A percentile compares a stretch with the other conserved stretches of the same genome.
phyloP scores from a whole-genome alignment of 2,797 vertebrate genomes.

The Cyclopterus lumpus region DNA sequence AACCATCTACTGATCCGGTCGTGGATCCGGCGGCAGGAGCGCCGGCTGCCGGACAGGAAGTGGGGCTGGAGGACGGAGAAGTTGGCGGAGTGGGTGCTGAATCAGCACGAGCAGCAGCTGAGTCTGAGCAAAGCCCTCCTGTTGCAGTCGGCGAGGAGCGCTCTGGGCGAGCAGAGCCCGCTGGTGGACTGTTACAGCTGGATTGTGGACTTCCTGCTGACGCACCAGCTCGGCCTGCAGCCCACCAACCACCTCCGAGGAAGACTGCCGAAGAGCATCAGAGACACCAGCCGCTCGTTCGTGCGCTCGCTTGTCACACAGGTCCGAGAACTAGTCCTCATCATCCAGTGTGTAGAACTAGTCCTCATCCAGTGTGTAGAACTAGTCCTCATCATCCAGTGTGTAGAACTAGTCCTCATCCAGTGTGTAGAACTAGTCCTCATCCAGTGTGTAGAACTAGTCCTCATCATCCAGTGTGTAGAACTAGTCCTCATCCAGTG shows the following conservation, averaged over 20 bases:
- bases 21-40: conserved; percentile 72
- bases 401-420: too few relatives aligned
- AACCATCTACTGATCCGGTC: conserved; percentile 74
- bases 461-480: too few relatives aligned
- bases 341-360: too few relatives aligned
- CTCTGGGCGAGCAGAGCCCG: conserved; percentile 46
- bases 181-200: conserved; percentile 82
- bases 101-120: conserved; percentile 89
- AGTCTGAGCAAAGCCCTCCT: conserved; percentile 85
- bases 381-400: too few relatives aligned
- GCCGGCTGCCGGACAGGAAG: neutral
- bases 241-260: conserved; percentile 57
- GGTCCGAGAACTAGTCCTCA: neutral
- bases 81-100: conserved; percentile 88
- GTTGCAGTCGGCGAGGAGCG: conserved; percentile 83
- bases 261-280: conserved; percentile 77
- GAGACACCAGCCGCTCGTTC: conserved; percentile 78
- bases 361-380: too few relatives aligned
- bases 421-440: too few relatives aligned
- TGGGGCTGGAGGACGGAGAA: conserved; percentile 80
- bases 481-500: too few relatives aligned
- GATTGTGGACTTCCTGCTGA: conserved; percentile 89
- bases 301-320: conserved; percentile 81
- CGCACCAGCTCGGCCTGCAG: conserved; percentile 81
- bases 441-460: too few relatives aligned